Evolutionary conservation across 2,113 vertebrate species (phyloP).

Genomic region (Mastomys natalensis): DNA sequence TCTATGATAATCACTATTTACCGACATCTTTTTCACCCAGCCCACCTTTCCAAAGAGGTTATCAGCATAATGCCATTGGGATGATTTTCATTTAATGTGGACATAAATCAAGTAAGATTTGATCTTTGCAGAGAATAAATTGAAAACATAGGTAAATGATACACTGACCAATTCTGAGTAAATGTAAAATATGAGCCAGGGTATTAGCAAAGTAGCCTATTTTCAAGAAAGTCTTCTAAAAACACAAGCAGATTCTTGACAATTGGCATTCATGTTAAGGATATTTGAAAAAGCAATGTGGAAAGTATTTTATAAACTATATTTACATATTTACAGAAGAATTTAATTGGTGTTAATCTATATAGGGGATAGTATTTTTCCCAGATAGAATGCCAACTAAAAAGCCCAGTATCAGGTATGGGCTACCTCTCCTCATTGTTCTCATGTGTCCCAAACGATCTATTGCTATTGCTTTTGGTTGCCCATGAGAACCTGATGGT

Average conservation of each 20-base stretch:
- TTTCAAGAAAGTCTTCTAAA: constrained; percentile 16
- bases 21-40: not conserved
- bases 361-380: not conserved
- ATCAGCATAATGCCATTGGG: not conserved
- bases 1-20: not conserved
- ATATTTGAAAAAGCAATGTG: not conserved
- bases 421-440: too few relatives aligned
- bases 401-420: not conserved
- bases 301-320: not conserved
- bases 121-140: not conserved
- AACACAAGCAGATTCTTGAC: not conserved
- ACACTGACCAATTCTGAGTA: not conserved
- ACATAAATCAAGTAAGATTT: constrained; percentile 12
- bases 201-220: not conserved
- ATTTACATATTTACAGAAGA: not conserved
- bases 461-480: not conserved
- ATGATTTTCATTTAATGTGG: constrained; percentile 22
- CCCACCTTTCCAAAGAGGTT: not conserved
- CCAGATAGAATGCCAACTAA: not conserved
- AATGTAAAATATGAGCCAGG: not conserved
- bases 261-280: not conserved
- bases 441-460: not conserved
- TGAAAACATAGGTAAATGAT: not conserved
- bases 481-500: not conserved
- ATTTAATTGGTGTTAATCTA: not conserved